phyloP scores from a whole-genome alignment of 2,797 vertebrate species.

The Danionella dracula region DNA sequence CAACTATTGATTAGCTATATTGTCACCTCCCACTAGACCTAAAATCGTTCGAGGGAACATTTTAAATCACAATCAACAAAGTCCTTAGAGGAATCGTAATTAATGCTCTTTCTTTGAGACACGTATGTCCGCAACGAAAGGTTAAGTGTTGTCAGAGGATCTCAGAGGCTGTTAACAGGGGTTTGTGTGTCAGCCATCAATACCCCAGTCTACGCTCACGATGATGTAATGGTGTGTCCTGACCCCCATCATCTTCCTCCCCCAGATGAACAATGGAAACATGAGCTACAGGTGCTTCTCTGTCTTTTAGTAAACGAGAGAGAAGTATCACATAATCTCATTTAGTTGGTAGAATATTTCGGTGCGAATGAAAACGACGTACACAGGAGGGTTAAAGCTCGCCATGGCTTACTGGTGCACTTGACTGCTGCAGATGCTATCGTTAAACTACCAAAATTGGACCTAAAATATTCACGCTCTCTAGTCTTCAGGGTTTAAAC shows the following conservation, averaged over 20 bases:
- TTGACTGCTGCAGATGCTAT: too few relatives aligned
- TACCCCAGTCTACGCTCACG: background rate
- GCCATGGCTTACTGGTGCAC: too few relatives aligned
- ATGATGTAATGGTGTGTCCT: constrained; percentile 25
- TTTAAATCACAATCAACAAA: too few relatives aligned
- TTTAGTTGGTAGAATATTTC: background rate
- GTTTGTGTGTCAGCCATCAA: constrained; percentile 6
- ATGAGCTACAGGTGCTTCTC: background rate
- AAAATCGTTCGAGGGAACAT: too few relatives aligned
- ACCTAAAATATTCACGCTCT: background rate
- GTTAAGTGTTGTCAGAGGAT: constrained; percentile 6
- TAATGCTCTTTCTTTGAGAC: background rate
- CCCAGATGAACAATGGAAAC: background rate
- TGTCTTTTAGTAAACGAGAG: background rate
- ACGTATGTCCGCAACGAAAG: background rate
- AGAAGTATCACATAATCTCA: background rate
- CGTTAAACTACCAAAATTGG: too few relatives aligned
- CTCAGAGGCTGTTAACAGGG: background rate
- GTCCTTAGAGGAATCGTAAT: too few relatives aligned
- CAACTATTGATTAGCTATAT: too few relatives aligned
- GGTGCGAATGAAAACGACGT: background rate
- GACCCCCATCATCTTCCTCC: background rate
- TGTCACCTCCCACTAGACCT: too few relatives aligned
- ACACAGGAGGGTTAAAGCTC: background rate
- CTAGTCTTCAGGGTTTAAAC: too few relatives aligned